Percentiles rank a stretch among this genome's conserved stretches.
phyloP scores from a whole-genome alignment of 1,140 invertebrate species.

The Arctopsyche grandis region DNA sequence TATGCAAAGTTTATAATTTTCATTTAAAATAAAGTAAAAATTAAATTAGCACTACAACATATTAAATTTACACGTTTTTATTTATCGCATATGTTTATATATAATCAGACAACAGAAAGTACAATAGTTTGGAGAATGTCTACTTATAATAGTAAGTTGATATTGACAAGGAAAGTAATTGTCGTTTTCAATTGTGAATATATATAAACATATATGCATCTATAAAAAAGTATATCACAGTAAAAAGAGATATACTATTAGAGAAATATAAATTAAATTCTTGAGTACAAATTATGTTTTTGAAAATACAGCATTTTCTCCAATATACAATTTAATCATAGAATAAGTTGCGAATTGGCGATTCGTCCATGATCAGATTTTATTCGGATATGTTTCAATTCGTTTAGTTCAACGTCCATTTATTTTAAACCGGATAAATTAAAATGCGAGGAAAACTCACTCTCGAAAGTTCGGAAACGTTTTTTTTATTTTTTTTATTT shows the following conservation, averaged over 20 bases:
- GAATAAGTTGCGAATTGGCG: neutral
- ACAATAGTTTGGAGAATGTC: no score
- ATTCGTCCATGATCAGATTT: conserved; percentile 5
- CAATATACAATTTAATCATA: conserved; percentile 11
- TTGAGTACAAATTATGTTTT: conserved; percentile 26
- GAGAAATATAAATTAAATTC: neutral
- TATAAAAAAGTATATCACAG: conserved; percentile 29
- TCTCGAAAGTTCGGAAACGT: neutral
- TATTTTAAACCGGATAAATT: neutral
- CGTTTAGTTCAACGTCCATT: conserved; percentile 5
- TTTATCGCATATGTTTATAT: neutral
- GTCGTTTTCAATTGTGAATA: neutral
- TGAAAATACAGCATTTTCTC: conserved; percentile 1
- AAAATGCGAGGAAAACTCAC: no score
- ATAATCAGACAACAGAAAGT: no score
- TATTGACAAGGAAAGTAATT: neutral
- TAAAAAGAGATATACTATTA: conserved; percentile 27
- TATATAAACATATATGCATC: conserved; percentile 12
- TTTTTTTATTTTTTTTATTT: conserved; percentile 5
- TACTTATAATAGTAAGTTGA: neutral
- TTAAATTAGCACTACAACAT: conserved; percentile 1
- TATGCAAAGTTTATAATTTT: conserved; percentile 41
- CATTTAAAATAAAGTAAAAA: neutral
- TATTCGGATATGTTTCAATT: conserved; percentile 42
- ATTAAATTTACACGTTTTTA: conserved; percentile 9